Conservation (phyloP, 1,140 invertebrate species). For the Drosophila repletoides region DNA sequence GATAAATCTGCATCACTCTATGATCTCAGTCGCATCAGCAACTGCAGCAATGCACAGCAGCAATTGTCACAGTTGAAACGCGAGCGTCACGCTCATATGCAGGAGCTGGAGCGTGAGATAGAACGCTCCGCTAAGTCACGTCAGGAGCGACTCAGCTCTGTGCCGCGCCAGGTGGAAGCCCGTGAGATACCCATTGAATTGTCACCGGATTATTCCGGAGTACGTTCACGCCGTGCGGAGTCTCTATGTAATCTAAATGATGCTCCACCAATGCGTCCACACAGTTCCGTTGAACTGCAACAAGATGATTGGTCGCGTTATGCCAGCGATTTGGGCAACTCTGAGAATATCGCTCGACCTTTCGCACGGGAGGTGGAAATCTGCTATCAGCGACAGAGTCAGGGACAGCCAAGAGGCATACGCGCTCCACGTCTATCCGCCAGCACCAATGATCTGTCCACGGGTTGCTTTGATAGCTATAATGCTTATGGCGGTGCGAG, state of each 20-base stretch:
- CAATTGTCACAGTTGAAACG: slow-evolving; percentile 58
- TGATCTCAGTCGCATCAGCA: slow-evolving; percentile 63
- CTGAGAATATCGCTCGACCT: slow-evolving; percentile 75
- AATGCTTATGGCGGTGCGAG: slow-evolving; percentile 64
- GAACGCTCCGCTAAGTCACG: slow-evolving; percentile 60
- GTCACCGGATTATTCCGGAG: slow-evolving; percentile 23
- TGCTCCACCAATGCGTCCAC: slow-evolving; percentile 39
- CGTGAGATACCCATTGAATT: slow-evolving; percentile 66
- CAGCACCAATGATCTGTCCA: slow-evolving; percentile 73
- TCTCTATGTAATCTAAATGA: slow-evolving; percentile 70
- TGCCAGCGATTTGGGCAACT: slow-evolving; percentile 71
- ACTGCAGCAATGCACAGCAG: slow-evolving; percentile 15
- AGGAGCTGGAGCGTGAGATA: slow-evolving; percentile 72
- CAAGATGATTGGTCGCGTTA: slow-evolving; percentile 75
- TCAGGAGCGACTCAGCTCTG: slow-evolving; percentile 58
- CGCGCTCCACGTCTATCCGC: slow-evolving; percentile 66
- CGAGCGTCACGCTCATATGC: slow-evolving; percentile 66
- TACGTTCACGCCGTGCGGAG: slow-evolving; percentile 53
- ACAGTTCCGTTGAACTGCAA: slow-evolving; percentile 45
- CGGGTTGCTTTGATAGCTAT: slow-evolving; percentile 54
- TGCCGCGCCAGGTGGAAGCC: slow-evolving; percentile 41
- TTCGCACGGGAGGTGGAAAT: slow-evolving; percentile 78
- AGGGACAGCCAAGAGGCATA: slow-evolving; percentile 46
- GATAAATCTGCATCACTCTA: slow-evolving; percentile 69
- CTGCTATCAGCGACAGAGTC: slow-evolving; percentile 68